Conservation (phyloP, 2,113 vertebrate genomes). For the Thamnophis sirtalis region DNA sequence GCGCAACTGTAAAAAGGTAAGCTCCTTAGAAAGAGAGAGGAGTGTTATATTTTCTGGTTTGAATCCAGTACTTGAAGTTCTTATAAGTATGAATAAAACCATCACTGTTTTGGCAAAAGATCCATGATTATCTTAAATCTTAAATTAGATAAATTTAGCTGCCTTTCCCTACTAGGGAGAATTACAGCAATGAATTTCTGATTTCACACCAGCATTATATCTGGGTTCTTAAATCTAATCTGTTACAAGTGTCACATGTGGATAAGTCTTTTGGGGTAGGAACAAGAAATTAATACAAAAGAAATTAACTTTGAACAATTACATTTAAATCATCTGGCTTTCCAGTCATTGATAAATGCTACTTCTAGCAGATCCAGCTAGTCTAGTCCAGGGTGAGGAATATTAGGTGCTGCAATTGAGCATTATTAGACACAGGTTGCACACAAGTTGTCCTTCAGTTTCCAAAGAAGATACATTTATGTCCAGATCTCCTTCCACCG, state of each 20-base stretch:
- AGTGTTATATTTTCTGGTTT: background rate
- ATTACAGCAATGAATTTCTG: background rate
- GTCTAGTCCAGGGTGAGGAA: background rate
- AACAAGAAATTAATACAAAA: background rate
- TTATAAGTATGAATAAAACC: background rate
- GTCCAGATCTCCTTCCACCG: background rate
- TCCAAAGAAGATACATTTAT: background rate
- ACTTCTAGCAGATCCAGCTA: background rate
- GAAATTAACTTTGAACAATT: background rate
- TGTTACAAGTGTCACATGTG: background rate
- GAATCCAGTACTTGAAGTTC: background rate
- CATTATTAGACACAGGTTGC: background rate
- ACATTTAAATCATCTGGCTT: background rate
- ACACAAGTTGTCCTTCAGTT: background rate
- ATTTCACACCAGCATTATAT: background rate
- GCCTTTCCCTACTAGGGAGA: background rate
- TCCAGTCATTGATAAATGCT: background rate
- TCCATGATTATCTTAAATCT: background rate
- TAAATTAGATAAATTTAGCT: background rate
- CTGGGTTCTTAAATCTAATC: background rate
- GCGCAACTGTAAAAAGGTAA: background rate
- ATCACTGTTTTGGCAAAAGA: background rate
- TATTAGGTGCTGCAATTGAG: background rate
- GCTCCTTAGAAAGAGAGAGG: background rate
- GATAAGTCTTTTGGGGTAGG: background rate